phyloP scores from a whole-genome alignment of 2,113 vertebrate genomes.

The Nothobranchius furzeri region DNA sequence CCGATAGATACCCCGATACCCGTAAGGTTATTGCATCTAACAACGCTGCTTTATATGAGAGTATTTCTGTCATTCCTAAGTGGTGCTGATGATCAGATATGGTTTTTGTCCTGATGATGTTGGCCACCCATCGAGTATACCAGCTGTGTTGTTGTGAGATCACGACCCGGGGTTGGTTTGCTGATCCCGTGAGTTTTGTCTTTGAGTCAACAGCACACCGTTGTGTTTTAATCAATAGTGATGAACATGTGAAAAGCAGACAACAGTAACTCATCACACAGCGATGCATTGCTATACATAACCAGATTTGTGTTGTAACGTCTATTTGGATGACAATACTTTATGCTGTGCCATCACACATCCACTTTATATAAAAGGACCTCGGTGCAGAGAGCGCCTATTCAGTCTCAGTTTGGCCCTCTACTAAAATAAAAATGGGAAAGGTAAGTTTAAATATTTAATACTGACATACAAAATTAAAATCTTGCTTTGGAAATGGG shows the following conservation, averaged over 20 bases:
- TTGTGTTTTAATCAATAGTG: conserved; percentile 62
- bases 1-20: too few species aligned
- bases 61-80: too few species aligned
- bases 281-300: conserved; percentile 42
- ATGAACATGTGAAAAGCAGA: conserved; percentile 61
- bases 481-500: background rate
- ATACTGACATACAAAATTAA: background rate
- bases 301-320: conserved; percentile 59
- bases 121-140: too few species aligned
- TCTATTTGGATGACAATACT: conserved; percentile 72
- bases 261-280: conserved; percentile 56
- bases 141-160: too few species aligned
- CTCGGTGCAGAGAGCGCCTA: conserved; percentile 6
- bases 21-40: too few species aligned
- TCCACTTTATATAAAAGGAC: conserved; percentile 68
- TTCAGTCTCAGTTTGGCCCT: conserved; percentile 43
- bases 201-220: conserved; percentile 2
- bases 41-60: too few species aligned
- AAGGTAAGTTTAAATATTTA: conserved; percentile 68
- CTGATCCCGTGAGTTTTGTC: conserved; percentile 38
- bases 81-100: too few species aligned
- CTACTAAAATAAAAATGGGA: conserved; percentile 59
- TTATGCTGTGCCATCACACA: conserved; percentile 74
- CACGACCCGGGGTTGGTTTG: conserved; percentile 24
- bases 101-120: too few species aligned